Percentiles rank a stretch among this genome's conserved stretches.
Conservation (phyloP, 2,797 vertebrate species). For the Eidolon dupreanum region DNA sequence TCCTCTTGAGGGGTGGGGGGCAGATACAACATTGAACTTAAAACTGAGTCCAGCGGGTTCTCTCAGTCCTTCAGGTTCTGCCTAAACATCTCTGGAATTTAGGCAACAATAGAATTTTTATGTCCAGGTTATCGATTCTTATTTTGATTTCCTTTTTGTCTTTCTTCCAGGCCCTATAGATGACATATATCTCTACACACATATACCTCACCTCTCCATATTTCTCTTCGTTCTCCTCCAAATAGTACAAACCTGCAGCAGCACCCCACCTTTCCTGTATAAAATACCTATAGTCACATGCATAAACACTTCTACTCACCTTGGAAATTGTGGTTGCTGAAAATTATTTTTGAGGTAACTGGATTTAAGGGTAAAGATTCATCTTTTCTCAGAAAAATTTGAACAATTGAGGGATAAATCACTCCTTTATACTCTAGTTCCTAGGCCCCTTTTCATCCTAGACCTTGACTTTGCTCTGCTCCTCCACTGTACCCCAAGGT, state of each 20-base stretch:
- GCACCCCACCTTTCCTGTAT: fast-evolving
- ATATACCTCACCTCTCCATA: not conserved
- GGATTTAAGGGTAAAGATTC: not conserved
- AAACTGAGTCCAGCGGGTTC: not conserved
- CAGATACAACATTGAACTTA: not conserved
- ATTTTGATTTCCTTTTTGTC: not conserved
- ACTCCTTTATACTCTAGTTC: not conserved
- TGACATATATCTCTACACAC: not conserved
- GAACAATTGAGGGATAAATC: not conserved
- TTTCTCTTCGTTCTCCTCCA: not conserved
- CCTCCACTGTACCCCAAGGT: not conserved
- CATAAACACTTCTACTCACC: not conserved
- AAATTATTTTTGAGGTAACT: not conserved
- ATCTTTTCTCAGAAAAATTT: slow-evolving; percentile 29
- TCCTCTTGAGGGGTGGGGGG: not conserved
- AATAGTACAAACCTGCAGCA: not conserved
- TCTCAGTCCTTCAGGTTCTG: not conserved
- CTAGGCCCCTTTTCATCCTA: not conserved
- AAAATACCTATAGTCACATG: not conserved
- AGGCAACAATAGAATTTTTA: not conserved
- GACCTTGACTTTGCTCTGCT: not conserved
- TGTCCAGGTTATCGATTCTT: not conserved
- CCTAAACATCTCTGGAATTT: not conserved
- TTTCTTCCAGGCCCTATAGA: not conserved
- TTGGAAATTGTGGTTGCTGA: not conserved